These are phyloP conservation scores for Parasteatoda tepidariorum DNA, from an alignment of 1,140 invertebrate species.

Conservation along the genomic window DNA sequence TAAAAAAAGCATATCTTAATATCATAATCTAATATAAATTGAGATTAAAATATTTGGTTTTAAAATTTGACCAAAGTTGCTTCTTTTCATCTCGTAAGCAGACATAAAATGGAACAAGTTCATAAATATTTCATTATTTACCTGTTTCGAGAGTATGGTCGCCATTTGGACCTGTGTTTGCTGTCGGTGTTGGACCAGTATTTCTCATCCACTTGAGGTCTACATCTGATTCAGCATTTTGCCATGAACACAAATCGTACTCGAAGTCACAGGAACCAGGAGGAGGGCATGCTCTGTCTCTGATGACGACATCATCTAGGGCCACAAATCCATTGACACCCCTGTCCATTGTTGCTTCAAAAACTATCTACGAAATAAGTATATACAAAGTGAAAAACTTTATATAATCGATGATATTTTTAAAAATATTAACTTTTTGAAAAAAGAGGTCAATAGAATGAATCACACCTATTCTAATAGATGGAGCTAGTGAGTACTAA, in stretches of 20 bases:
- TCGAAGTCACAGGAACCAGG: constrained; percentile 56
- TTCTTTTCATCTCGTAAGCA: too few relatives aligned
- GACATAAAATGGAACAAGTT: too few relatives aligned
- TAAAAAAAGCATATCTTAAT: too few relatives aligned
- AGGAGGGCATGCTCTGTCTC: constrained; percentile 24
- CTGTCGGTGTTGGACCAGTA: constrained; percentile 19
- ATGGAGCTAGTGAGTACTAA: too few relatives aligned
- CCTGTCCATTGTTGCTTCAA: constrained; percentile 10
- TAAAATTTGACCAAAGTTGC: too few relatives aligned
- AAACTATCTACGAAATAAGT: constrained; percentile 27
- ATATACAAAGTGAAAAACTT: background rate
- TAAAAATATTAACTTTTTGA: background rate
- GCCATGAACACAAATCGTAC: constrained; percentile 43
- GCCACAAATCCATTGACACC: constrained; percentile 34
- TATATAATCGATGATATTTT: background rate
- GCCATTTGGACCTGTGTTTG: constrained; percentile 47
- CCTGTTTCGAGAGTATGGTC: constrained; percentile 63
- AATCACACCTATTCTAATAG: too few relatives aligned
- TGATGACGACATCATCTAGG: constrained; percentile 52
- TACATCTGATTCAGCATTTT: constrained; percentile 12
- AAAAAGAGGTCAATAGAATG: background rate
- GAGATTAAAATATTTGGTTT: too few relatives aligned
- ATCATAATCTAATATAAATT: too few relatives aligned
- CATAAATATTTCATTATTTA: too few relatives aligned
- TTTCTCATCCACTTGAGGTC: constrained; percentile 28